These are phyloP conservation scores for Sarcophaga peregrina DNA, from an alignment of 1,140 invertebrate species.

Conservation along the genomic window DNA sequence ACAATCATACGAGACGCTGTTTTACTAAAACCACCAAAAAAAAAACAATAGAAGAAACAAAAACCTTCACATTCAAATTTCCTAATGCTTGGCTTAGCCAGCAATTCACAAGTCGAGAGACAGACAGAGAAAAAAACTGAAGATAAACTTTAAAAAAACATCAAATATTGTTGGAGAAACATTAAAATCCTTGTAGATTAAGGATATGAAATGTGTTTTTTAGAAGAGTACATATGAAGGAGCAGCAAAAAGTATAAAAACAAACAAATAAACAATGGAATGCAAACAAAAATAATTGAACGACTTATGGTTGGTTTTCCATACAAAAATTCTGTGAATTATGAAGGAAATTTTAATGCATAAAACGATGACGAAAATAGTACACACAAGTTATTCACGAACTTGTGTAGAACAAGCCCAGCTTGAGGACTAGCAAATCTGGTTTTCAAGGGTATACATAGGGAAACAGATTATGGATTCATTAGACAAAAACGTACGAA, in stretches of 20 bases:
- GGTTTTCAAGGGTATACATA: too few relatives aligned
- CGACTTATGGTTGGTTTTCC: background rate
- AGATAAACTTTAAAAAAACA: constrained; percentile 16
- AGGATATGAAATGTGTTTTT: constrained; percentile 15
- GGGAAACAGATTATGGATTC: too few relatives aligned
- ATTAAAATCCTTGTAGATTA: background rate
- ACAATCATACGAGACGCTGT: background rate
- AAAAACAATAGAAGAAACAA: too few relatives aligned
- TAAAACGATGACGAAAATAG: too few relatives aligned
- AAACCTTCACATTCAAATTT: background rate
- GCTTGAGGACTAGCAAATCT: too few relatives aligned
- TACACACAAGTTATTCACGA: too few relatives aligned
- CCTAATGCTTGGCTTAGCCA: background rate
- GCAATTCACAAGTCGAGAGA: too few relatives aligned
- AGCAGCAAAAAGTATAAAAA: background rate
- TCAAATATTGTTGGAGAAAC: background rate
- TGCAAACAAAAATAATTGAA: background rate
- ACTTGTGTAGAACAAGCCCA: too few relatives aligned
- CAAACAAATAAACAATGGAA: background rate
- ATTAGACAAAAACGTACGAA: too few relatives aligned
- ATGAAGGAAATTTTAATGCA: too few relatives aligned
- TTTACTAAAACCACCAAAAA: too few relatives aligned
- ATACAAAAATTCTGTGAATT: too few relatives aligned
- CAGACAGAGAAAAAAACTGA: background rate
- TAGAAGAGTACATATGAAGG: background rate